A percentile compares a stretch with the other conserved stretches of the same genome.
Evolutionary conservation across 2,113 vertebrate genomes (phyloP).

Genomic region (Notothenia coriiceps): DNA sequence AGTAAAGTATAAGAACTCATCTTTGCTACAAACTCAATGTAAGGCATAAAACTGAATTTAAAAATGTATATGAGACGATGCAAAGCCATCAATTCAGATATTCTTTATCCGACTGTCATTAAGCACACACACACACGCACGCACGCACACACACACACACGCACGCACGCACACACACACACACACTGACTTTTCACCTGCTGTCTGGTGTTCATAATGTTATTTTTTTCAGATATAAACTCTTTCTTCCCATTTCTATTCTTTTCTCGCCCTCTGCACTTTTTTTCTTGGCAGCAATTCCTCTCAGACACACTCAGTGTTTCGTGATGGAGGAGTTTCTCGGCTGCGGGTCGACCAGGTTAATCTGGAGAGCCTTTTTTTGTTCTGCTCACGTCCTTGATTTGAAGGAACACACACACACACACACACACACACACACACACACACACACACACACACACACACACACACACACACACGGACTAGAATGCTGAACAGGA

Average conservation of each 20-base stretch:
- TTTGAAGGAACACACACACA: constrained; percentile 28
- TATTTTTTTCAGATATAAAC: background rate
- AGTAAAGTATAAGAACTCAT: background rate
- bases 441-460: constrained; percentile 12
- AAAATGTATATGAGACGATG: no score
- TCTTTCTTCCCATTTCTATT: constrained; percentile 12
- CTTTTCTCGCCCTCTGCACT: constrained; percentile 14
- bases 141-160: background rate
- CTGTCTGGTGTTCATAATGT: background rate
- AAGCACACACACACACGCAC: background rate
- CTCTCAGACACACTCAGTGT: constrained; percentile 42
- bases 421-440: background rate
- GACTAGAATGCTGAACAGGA: constrained; percentile 30
- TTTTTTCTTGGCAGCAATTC: constrained; percentile 39
- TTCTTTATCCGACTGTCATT: background rate
- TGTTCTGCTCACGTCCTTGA: constrained; percentile 43
- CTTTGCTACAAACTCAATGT: background rate
- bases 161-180: no score
- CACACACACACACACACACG: constrained; percentile 12
- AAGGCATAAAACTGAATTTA: background rate
- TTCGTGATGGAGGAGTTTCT: constrained; percentile 51
- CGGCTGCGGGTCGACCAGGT: constrained; percentile 44
- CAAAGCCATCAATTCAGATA: background rate
- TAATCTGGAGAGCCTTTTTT: constrained; percentile 51
- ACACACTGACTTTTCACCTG: constrained; percentile 7